Evolutionary conservation across 2,888 invertebrate genomes (phyloP).

Genomic region (Dione juno): DNA sequence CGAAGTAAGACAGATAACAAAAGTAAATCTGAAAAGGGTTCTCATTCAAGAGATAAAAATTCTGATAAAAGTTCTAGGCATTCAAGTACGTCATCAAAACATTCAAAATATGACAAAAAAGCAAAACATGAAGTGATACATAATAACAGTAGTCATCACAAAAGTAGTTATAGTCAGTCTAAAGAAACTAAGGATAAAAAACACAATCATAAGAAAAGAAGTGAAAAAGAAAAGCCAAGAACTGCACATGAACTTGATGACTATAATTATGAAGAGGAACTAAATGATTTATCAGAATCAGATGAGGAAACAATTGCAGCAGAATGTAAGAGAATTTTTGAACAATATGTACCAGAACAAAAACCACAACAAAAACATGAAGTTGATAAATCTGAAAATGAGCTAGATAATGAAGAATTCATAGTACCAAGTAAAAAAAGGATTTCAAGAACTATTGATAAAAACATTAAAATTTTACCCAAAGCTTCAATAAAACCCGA

Average conservation of each 20-base stretch:
- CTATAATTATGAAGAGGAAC: constrained; percentile 56
- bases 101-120: constrained; percentile 48
- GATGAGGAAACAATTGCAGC: constrained; percentile 89
- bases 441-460: constrained; percentile 87
- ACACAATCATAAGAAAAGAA: constrained; percentile 55
- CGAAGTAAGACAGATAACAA: constrained; percentile 60
- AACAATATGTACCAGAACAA: constrained; percentile 86
- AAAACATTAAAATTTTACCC: constrained; percentile 66
- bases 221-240: constrained; percentile 37
- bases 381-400: constrained; percentile 52
- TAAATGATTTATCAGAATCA: constrained; percentile 78
- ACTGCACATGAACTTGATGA: constrained; percentile 59
- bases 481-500: constrained; percentile 76
- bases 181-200: constrained; percentile 59
- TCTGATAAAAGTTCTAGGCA: constrained; percentile 36
- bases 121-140: constrained; percentile 56
- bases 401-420: constrained; percentile 69
- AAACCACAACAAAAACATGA: constrained; percentile 61
- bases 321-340: constrained; percentile 94
- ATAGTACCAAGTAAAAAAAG: constrained; percentile 84
- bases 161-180: constrained; percentile 58
- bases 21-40: constrained; percentile 61
- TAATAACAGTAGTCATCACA: constrained; percentile 54
- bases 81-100: constrained; percentile 40
- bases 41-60: constrained; percentile 46